Evolutionary conservation across 2,113 vertebrate genomes (phyloP).

Genomic region (Phylloscopus trochiloides): DNA sequence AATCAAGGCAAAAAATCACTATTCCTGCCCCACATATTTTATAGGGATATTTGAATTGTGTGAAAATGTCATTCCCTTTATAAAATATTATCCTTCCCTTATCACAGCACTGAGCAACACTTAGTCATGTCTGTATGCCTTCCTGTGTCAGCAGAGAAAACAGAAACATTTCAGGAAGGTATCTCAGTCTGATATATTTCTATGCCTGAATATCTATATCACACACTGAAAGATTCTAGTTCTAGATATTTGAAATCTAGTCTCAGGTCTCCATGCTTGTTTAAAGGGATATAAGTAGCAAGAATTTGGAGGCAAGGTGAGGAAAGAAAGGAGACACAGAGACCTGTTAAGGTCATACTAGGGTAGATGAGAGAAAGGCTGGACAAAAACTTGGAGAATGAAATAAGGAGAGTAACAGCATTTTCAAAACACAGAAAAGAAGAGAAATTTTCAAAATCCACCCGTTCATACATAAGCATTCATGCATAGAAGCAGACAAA

Average conservation of each 20-base stretch:
- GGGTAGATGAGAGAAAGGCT: neutral
- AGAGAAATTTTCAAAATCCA: neutral
- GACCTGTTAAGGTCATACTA: neutral
- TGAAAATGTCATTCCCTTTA: neutral
- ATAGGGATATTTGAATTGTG: neutral
- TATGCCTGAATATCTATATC: neutral
- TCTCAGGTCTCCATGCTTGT: neutral
- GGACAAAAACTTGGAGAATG: neutral
- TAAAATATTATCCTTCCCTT: neutral
- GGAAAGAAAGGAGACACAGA: neutral
- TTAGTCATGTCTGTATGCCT: neutral
- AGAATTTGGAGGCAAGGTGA: neutral
- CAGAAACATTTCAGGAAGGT: neutral
- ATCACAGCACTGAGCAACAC: neutral
- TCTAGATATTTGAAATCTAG: neutral
- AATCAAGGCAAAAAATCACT: neutral
- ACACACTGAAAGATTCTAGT: neutral
- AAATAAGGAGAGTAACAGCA: neutral
- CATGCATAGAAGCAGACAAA: neutral
- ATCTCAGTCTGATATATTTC: neutral
- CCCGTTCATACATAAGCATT: too few species aligned
- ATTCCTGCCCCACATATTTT: neutral
- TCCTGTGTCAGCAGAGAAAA: neutral
- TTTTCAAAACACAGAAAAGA: neutral
- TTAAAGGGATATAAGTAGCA: neutral